Evolutionary conservation across 2,113 vertebrate species (phyloP), one percentile per base, ranked within the genome.

Genomic region (Neogale vison): DNA sequence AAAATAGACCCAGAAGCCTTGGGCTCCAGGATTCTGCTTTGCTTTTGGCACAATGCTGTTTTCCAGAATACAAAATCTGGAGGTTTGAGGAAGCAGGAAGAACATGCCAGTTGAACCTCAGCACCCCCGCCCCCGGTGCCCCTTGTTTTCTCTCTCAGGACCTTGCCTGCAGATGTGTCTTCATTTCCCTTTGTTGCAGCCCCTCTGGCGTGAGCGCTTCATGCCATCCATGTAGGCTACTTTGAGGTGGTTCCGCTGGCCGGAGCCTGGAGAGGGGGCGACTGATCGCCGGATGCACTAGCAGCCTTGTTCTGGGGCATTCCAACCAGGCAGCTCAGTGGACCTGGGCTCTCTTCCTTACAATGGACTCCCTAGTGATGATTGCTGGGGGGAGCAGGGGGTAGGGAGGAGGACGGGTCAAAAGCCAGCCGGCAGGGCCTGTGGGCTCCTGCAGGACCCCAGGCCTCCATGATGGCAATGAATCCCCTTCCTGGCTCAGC

Each of bases 61-160:
- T 74, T 71, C 47, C 69, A 47, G 34, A 79, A 34, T 23, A 29
- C 31, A 12, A 72, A 71, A 10, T 42, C 65, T 31, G 15, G 45
- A n/a, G 13, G 26, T 63, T 57, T 24, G 52, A 21, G 59, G n/a
- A 65, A 47, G 71, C 81, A 3, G 52, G 67, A 76, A 87, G 81
- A 21, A 7, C 4, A 0, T 0, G 1, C 24, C 34, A 6, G 9
- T 67, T 1, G 1, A 20, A 13, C 17, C 47, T 36, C 12, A 31
- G 55, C 45, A 45, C 72, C 39, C 5, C 77, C n/a, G 2, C 77
- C 55, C 20, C 21, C 4, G 1, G 63, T 72, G 7, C 34, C 15
- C 65, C 13, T 77, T 14, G 1, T 29, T 14, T 9, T 17, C 85
- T 57, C 15, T 55, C 67, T 65, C 7, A 1, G 76, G 59, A 57